phyloP scores from a whole-genome alignment of 30 jellyfish, hydroid and myxozoan genomes.

The Aurelia aurita complex sp. Pacific region DNA sequence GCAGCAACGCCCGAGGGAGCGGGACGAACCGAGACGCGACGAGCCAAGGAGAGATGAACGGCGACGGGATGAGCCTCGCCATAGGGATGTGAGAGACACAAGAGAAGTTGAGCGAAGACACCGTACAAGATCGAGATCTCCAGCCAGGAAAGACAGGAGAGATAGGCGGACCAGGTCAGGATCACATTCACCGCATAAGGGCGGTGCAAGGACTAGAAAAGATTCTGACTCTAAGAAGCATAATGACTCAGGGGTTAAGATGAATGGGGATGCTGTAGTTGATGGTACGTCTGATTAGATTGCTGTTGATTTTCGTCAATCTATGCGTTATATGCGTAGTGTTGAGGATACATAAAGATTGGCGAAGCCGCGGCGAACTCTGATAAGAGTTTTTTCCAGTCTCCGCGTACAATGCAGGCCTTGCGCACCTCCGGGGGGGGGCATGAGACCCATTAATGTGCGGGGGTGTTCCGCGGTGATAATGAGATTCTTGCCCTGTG shows the following conservation, averaged over 20 bases:
- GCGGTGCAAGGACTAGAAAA: neutral
- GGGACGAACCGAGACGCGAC: conserved; percentile 17
- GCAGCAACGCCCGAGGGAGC: conserved; percentile 20
- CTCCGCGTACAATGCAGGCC: too few relatives aligned
- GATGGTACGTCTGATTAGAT: conserved; percentile 18
- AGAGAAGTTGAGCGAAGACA: conserved; percentile 8
- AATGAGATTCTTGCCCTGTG: too few relatives aligned
- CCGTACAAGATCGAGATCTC: conserved; percentile 50
- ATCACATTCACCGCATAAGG: conserved; percentile 28
- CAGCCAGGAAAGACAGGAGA: conserved; percentile 21
- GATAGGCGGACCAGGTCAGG: conserved; percentile 29
- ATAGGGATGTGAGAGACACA: too few relatives aligned
- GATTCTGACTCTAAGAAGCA: neutral
- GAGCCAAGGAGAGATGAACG: neutral
- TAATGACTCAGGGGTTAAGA: neutral
- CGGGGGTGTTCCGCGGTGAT: too few relatives aligned
- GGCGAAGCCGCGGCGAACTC: neutral
- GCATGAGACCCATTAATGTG: too few relatives aligned
- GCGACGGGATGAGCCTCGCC: too few relatives aligned
- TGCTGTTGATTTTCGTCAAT: too few relatives aligned
- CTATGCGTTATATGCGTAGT: too few relatives aligned
- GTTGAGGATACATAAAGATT: too few relatives aligned
- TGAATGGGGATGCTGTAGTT: conserved; percentile 19
- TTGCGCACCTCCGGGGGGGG: too few relatives aligned
- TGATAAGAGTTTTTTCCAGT: neutral